These are phyloP conservation scores for Macropodus opercularis DNA, from an alignment of 2,797 vertebrate species.

Conservation along the genomic window DNA sequence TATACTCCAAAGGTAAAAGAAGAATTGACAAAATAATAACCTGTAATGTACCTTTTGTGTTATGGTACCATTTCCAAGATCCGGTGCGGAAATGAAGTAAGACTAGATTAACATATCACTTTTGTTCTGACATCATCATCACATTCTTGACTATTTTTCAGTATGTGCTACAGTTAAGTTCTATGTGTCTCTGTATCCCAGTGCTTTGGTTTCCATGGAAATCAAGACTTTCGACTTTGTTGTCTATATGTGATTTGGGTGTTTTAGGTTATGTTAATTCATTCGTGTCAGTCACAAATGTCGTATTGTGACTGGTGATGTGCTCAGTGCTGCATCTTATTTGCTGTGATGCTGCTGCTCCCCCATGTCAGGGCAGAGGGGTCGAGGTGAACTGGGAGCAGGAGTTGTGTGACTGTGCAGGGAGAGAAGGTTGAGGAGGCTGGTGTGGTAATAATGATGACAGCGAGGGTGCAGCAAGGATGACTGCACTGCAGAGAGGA, in stretches of 20 bases:
- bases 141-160: slow-evolving; percentile 2
- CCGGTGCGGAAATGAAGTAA: background rate
- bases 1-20: too few relatives aligned
- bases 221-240: background rate
- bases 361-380: slow-evolving; percentile 8
- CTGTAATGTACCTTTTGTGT: background rate
- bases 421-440: background rate
- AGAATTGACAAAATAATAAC: background rate
- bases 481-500: slow-evolving; percentile 12
- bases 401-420: slow-evolving; percentile 7
- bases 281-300: too few relatives aligned
- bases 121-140: background rate
- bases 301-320: background rate
- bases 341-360: background rate
- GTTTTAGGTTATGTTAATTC: background rate
- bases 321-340: background rate
- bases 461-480: slow-evolving; percentile 9
- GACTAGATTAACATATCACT: background rate
- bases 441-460: slow-evolving; percentile 18
- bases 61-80: background rate
- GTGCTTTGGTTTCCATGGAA: slow-evolving; percentile 19
- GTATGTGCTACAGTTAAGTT: background rate
- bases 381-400: slow-evolving; percentile 16
- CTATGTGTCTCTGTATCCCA: background rate
- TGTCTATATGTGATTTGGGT: background rate